A percentile compares a stretch with the other conserved stretches of the same genome.
These are phyloP conservation scores for Brotula barbata DNA, from an alignment of 2,797 vertebrate genomes.

Conservation along the genomic window DNA sequence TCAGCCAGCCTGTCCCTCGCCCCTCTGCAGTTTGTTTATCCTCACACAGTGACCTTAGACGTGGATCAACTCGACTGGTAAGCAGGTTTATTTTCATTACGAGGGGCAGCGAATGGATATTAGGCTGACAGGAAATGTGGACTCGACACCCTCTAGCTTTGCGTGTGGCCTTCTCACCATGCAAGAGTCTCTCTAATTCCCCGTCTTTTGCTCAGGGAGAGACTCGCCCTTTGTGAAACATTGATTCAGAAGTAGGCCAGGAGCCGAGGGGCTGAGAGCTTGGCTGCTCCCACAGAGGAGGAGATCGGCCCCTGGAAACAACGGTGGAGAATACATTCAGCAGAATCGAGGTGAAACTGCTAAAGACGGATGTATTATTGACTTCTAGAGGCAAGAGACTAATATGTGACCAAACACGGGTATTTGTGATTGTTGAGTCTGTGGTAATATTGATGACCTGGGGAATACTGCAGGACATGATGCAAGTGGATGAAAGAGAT, in stretches of 20 bases:
- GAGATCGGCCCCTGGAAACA: constrained; percentile 42
- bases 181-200: constrained; percentile 63
- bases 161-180: constrained; percentile 68
- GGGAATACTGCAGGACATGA: constrained; percentile 43
- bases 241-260: constrained; percentile 78
- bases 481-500: constrained; percentile 62
- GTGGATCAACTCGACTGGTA: constrained; percentile 44
- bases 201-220: constrained; percentile 63
- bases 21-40: constrained; percentile 58
- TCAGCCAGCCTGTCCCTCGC: constrained; percentile 31
- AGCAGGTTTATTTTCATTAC: constrained; percentile 71
- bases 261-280: constrained; percentile 68
- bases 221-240: constrained; percentile 75
- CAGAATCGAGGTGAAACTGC: constrained; percentile 55
- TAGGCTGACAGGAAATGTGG: constrained; percentile 54
- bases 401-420: constrained; percentile 47
- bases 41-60: constrained; percentile 40
- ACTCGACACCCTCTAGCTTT: constrained; percentile 53
- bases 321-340: constrained; percentile 57
- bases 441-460: constrained; percentile 41
- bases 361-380: constrained; percentile 58
- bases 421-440: constrained; percentile 43
- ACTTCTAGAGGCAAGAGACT: constrained; percentile 41
- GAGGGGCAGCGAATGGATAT: constrained; percentile 54
- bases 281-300: constrained; percentile 60